Base-by-base conservation (phyloP, 1,140 invertebrate species). In the Probaryconus sp. region DNA sequence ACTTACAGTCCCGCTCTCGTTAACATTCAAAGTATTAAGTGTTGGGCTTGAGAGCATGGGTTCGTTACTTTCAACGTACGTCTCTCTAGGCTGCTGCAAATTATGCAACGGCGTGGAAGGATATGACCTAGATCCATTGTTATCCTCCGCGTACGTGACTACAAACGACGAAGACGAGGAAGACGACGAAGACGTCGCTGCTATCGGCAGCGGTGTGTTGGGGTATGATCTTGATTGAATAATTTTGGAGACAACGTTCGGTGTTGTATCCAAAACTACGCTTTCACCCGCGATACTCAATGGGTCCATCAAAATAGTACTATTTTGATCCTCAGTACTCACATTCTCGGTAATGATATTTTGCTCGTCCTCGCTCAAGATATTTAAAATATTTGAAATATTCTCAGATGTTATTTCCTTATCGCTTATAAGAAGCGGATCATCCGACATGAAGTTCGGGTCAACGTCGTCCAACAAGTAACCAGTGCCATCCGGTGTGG, bases 401-500 rank as follows among this genome's bases (percentile, higher is more conserved):
- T 87, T 88, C 10, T 89, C 86, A 1, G 86, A 72, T 1, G 82
- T 84, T 3, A 87, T 84, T 16, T 82, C 85, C 42, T 87, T 87
- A 14, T 85, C 84, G 14, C 80, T 78, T 24, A 85, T 86, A 2
- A 88, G 63, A 26, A 85, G 78, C 10, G 82, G 83, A 6, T 86
- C 80, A 2, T 84, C 82, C 1, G 80, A 71, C 17, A 86, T 83
- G 11, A 86, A 81, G 58, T 83, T 81, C 26, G 81, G 53, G 70
- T 83, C 81, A 11, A 87, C 78, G 13, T 85, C 82, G 18, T 87
- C 83, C 0, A 88, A 68, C 3, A 87, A 40, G 35, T 83, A 87
- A 10, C 70, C 88, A 3, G 85, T 84, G 7, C 87, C 85, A 63
- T 90, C 90, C 2, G 89, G 83, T 30, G 90, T 88, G 4, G 88